Conservation (phyloP, 1,140 invertebrate genomes). For the Philaenus spumarius region DNA sequence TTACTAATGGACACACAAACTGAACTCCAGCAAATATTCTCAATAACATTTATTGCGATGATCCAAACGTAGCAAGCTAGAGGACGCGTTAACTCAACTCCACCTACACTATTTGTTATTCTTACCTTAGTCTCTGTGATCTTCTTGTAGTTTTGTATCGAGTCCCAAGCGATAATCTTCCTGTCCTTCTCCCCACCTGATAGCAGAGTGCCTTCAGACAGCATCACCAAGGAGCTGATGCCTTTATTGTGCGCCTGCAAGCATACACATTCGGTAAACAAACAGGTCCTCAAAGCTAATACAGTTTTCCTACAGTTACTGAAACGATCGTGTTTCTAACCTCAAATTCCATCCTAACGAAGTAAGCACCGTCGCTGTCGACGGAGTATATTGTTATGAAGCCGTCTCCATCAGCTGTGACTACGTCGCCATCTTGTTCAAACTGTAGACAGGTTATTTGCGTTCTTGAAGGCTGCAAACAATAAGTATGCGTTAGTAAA, state of each 20-base stretch:
- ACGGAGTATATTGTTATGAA: conserved; percentile 91
- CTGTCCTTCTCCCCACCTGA: conserved; percentile 85
- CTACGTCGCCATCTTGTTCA: conserved; percentile 86
- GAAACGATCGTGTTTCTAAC: no score
- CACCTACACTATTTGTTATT: no score
- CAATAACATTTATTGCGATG: no score
- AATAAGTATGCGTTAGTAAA: no score
- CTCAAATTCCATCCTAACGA: conserved; percentile 80
- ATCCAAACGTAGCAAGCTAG: no score
- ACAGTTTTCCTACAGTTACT: no score
- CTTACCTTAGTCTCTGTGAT: conserved; percentile 81
- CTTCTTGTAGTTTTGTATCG: conserved; percentile 80
- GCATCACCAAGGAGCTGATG: conserved; percentile 77
- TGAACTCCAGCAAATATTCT: no score
- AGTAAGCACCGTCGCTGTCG: conserved; percentile 80
- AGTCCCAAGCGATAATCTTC: conserved; percentile 88
- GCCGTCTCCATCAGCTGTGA: conserved; percentile 90
- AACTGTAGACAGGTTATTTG: conserved; percentile 83
- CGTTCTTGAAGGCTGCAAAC: conserved; percentile 61
- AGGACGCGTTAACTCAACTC: no score
- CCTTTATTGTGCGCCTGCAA: conserved; percentile 72
- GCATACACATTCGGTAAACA: conserved; percentile 4
- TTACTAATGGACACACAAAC: no score
- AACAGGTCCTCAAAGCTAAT: no score
- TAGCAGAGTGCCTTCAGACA: conserved; percentile 80